Evolutionary conservation across 2,888 invertebrate species (phyloP).

Genomic region (Operophtera brumata): DNA sequence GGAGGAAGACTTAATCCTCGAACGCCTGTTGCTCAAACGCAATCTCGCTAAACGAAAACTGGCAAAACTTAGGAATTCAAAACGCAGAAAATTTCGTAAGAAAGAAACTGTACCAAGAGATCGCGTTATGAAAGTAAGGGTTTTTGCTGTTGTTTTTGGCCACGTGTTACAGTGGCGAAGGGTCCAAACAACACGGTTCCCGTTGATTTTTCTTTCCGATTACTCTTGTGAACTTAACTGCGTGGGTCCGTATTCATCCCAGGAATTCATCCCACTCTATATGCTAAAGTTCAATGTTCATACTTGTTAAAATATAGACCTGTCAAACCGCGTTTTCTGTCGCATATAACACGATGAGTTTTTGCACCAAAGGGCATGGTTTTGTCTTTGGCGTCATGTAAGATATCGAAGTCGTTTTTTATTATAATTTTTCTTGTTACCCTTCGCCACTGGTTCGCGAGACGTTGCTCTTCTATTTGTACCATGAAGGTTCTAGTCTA

Average conservation of each 20-base stretch:
- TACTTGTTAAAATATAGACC: background rate
- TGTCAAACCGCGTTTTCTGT: background rate
- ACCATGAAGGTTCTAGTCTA: background rate
- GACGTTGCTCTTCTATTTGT: background rate
- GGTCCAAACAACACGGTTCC: background rate
- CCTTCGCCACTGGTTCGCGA: conserved; percentile 1
- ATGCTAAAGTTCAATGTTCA: background rate
- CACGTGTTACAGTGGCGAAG: conserved; percentile 10
- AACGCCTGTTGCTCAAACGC: background rate
- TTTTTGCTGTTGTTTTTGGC: background rate
- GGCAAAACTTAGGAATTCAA: background rate
- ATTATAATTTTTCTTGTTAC: background rate
- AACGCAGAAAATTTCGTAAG: background rate
- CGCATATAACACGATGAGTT: no score
- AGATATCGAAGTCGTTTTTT: no score
- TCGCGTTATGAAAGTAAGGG: background rate
- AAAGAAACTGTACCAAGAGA: background rate
- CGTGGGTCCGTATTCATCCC: no score
- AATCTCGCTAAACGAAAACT: background rate
- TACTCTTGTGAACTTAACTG: background rate
- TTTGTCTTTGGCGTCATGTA: no score
- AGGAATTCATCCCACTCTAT: no score
- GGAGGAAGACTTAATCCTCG: background rate
- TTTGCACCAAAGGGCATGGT: no score
- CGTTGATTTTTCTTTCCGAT: background rate